Evolutionary conservation across 2,888 invertebrate genomes (phyloP), one percentile per base, ranked within the genome.

Genomic region (Timandra comae): DNA sequence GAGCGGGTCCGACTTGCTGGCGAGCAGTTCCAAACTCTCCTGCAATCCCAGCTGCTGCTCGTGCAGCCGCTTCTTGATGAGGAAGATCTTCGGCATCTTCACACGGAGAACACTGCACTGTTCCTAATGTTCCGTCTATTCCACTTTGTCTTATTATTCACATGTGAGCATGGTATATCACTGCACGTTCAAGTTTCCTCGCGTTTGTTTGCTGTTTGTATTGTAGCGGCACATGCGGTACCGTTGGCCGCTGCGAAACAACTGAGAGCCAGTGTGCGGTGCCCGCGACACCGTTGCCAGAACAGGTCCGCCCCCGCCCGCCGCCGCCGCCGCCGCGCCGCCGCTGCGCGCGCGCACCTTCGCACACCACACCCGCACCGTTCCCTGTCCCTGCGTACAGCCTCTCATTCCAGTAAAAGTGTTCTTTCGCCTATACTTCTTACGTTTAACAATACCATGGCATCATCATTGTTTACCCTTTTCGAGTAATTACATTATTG

Each of bases 31-130:
- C 80, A 94, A 94, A 47, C 92, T 90, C 77, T 95, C 95, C 78
- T 92, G 87, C 71, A 96, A 84, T 62, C 92, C 89, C 66, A 93
- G 89, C 84, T 96, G 96, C 89, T 96, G 95, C 91, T 95, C 94
- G 61, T 94, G 94, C 88, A 96, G 89, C 73, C 95, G 91, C 79
- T 95, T 93, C 86, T 95, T 96, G 64, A 96, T 94, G 62, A 95
- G 85, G 86, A 95, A 96, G 82, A 96, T 96, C 89, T 96, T 96
- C 89, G 96, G 96, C 96, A 96, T 96, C 66, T 85, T 85, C 61
- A 48, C 47, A 63, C 52, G 57, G 43, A 48, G 40, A 60, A 63
- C 84, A 85, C 82, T 78, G 63, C 84, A 85, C 84, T 77, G 65
- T 77, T 79, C 73, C 78, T 64, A 67, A 41, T 63, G 64, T 72